Base-by-base conservation (phyloP, 2,888 invertebrate genomes). In the Emesis russula region DNA sequence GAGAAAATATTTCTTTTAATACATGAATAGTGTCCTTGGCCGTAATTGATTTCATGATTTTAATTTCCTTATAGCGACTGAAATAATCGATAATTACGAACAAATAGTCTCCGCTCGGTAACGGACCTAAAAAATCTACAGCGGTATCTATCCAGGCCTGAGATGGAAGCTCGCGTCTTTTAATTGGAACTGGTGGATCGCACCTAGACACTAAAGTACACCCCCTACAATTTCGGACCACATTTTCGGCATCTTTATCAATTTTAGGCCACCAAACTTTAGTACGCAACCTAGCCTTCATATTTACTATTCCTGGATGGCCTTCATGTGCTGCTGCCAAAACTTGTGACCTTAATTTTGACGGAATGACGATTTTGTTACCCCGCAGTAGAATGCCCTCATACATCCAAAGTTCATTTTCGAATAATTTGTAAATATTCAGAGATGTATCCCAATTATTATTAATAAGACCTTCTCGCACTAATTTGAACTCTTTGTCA, bases 251-350 rank as follows among this genome's bases (percentile, higher is more conserved):
- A 41, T 96, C 96, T 77, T 87, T 92, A 81, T 96, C 96, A 6
- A 93, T 93, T 76, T 91, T 92, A 4, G 96, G 96, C 96, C 96
- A 96, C 96, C 96, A 96, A 3, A 96, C 96, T 92, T 96, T 96
- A 0, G 95, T 92, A 13, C 96, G 82, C 5, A 96, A 76, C 33
- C 96, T 80, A 3, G 83, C 80, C 81, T 96, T 97, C 96, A 96
- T 97, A 0, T 95, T 88, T 0, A 95, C 96, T 2, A 96, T 95
- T 4, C 96, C 96, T 0, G 96, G 96, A 63, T 97, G 96, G 0
- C 96, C 96, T 79, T 96, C 94, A 75, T 84, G 96, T 0, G 93
- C 94, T 1, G 92, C 91, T 6, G 73, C 77, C 1, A 93, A 48
- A 1, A 94, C 94, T 4, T 18, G 1, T 13, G 76, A 41, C 0